A percentile compares a stretch with the other conserved stretches of the same genome.
Conservation (phyloP, 1,140 invertebrate genomes). For the Drosophila hydei region DNA sequence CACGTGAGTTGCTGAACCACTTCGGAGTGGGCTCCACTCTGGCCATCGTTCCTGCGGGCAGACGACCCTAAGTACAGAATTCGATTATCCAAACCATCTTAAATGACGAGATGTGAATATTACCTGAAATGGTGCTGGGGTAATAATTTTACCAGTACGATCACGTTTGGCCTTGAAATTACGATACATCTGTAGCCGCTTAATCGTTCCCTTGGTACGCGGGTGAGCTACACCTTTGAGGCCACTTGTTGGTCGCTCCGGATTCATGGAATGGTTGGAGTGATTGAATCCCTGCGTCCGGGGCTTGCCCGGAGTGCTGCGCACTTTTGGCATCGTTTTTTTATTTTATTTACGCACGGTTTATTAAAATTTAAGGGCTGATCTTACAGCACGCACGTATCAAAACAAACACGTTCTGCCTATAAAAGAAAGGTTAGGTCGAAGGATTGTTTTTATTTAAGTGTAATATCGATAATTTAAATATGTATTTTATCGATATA, state of each 20-base stretch:
- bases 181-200: conserved; percentile 98
- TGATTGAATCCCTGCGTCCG: conserved; percentile 91
- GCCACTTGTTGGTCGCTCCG: conserved; percentile 89
- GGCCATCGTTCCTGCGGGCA: conserved; percentile 95
- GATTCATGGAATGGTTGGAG: conserved; percentile 94
- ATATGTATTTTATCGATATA: conserved; percentile 4
- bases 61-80: conserved; percentile 88
- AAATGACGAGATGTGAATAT: background rate
- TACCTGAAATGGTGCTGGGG: conserved; percentile 93
- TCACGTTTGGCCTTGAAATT: conserved; percentile 98
- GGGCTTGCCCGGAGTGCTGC: conserved; percentile 87
- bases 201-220: conserved; percentile 96
- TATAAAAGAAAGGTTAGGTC: conserved; percentile 46
- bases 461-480: conserved; percentile 4
- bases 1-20: conserved; percentile 98
- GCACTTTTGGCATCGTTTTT: conserved; percentile 88
- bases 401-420: conserved; percentile 71
- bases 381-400: conserved; percentile 34
- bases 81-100: background rate
- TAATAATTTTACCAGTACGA: conserved; percentile 95
- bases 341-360: conserved; percentile 15
- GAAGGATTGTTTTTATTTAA: conserved; percentile 17
- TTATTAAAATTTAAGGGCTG: conserved; percentile 15
- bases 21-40: conserved; percentile 98
- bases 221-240: conserved; percentile 94